A percentile compares a stretch with the other conserved stretches of the same genome.
Conservation (phyloP, 2,888 invertebrate species). For the Stenodera caucasica region DNA sequence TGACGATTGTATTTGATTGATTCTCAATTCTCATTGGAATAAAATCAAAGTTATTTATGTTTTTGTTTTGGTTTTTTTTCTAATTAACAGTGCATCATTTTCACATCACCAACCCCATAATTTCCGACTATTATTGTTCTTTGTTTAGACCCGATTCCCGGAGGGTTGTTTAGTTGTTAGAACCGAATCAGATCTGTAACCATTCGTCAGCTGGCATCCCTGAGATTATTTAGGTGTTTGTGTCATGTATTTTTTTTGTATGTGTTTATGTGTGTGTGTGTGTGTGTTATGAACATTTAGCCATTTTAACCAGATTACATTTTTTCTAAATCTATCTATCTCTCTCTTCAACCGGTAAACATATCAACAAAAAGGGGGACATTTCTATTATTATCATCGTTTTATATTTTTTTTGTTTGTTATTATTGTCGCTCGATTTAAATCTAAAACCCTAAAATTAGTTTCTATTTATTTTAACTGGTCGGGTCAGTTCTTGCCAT, state of each 20-base stretch:
- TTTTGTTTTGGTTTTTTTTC: not conserved
- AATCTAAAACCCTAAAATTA: conserved; percentile 23
- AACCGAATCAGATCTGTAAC: conserved; percentile 22
- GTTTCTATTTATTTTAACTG: conserved; percentile 22
- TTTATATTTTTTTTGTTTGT: not conserved
- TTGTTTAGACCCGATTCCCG: no score
- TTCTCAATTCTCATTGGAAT: no score
- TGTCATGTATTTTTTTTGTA: conserved; percentile 37
- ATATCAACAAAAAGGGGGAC: not conserved
- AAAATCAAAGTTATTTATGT: not conserved
- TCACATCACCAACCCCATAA: no score
- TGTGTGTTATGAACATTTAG: conserved; percentile 39
- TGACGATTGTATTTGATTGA: no score
- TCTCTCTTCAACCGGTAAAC: not conserved
- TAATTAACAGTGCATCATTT: conserved; percentile 3
- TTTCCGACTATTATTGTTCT: no score
- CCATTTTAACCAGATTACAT: conserved; percentile 44
- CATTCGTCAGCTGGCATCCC: conserved; percentile 40
- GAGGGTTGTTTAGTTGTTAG: not conserved
- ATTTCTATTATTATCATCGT: not conserved
- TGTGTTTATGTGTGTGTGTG: no score
- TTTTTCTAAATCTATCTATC: conserved; percentile 27
- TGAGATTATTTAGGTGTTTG: conserved; percentile 43
- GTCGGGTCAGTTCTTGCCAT: conserved; percentile 10
- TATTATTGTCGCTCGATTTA: not conserved